Base-by-base conservation (phyloP, 1,140 invertebrate species). In the Drosophila carrolli region DNA sequence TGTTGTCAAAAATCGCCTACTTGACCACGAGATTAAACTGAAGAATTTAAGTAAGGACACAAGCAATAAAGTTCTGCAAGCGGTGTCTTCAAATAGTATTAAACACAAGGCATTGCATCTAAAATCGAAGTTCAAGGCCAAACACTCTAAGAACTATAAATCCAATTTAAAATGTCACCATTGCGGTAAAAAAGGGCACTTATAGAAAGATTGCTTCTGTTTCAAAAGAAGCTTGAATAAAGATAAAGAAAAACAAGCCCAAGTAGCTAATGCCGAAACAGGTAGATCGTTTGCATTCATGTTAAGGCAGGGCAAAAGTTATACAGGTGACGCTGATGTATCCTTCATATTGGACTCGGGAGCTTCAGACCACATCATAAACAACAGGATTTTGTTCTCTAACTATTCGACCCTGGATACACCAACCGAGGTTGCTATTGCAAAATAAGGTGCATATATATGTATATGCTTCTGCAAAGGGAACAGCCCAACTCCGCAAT, bases 311-410 rank as follows among this genome's bases (percentile, higher is more conserved):
- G 51, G 14, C 35, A 54, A 13, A 8, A 54, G 13, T 37, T 50
- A 50, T 41, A 46, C 11, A 50, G 35, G 47, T 35, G 19, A 27
- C 11, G 16, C 50, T 61, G 37, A 61, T 72, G 23, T 74, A 7
- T 66, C 50, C 53, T 91, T 90, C 63, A 51, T 84, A 38, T 57
- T 92, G 47, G 90, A 91, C 43, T 91, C 88, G 8, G 91, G 90
- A 40, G 90, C 91, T 27, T 85, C 90, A 0, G 82, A 93, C 58
- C 90, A 91, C 46, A 61, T 93, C 6, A 81, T 90, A 57, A 92
- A 89, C 44, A 72, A 74, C 27, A 59, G 77, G 10, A 71, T 81
- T 14, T 29, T 81, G 38, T 83, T 91, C 13, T 23, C 27, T 27
- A 70, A 81, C 27, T 76, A 70, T 44, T 37, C 27, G 10, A 32